phyloP scores from a whole-genome alignment of 2,888 invertebrate species.

The Spisula solida region DNA sequence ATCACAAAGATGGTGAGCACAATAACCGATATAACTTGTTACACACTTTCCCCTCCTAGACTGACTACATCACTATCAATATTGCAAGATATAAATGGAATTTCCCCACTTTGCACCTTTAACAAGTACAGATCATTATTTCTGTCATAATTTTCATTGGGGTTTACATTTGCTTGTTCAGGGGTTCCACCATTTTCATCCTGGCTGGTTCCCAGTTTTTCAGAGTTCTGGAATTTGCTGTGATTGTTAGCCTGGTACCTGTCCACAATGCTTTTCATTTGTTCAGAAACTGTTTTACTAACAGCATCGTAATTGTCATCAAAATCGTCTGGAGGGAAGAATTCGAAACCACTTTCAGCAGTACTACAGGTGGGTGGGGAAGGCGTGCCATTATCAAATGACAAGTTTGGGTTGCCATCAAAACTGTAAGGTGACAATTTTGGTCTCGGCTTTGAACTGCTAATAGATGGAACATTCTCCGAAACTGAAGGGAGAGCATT shows the following conservation, averaged over 20 bases:
- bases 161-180: constrained; percentile 26
- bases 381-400: background rate
- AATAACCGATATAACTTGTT: background rate
- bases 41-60: constrained; percentile 56
- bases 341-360: constrained; percentile 50
- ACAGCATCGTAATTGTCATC: constrained; percentile 51
- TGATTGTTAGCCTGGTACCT: constrained; percentile 39
- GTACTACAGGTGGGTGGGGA: constrained; percentile 55
- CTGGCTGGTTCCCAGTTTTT: background rate
- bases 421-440: constrained; percentile 30
- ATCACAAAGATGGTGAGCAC: no score
- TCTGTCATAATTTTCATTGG: constrained; percentile 40
- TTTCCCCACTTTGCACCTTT: constrained; percentile 49
- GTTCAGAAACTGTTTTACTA: constrained; percentile 59
- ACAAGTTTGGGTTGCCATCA: background rate
- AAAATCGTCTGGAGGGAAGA: constrained; percentile 63
- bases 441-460: constrained; percentile 29
- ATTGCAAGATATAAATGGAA: constrained; percentile 35
- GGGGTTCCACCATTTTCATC: background rate
- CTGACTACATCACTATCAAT: constrained; percentile 39
- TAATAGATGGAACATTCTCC: background rate
- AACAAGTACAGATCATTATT: constrained; percentile 46
- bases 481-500: background rate
- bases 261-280: constrained; percentile 62
- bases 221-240: background rate